Percentiles rank a stretch among this genome's conserved stretches.
These are phyloP conservation scores for Boloria euphrosyne DNA, from an alignment of 2,888 invertebrate genomes.

Conservation along the genomic window DNA sequence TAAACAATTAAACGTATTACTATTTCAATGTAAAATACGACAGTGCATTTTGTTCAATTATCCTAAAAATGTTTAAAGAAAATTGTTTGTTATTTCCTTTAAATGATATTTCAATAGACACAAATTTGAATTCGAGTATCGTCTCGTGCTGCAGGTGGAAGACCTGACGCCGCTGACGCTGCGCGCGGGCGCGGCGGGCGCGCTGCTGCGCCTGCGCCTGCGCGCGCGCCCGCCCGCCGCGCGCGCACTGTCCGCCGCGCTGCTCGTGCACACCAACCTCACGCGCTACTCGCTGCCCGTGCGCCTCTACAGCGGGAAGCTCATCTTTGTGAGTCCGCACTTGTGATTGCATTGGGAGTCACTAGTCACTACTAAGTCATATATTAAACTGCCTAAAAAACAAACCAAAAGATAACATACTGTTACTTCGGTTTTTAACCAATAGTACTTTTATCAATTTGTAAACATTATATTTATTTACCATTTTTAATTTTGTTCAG, in stretches of 20 bases:
- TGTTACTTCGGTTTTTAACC: too few relatives aligned
- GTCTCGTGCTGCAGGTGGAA: slow-evolving; percentile 51
- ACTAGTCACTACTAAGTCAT: slow-evolving; percentile 7
- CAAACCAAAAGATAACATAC: not conserved
- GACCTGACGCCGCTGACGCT: slow-evolving; percentile 46
- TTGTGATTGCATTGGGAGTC: too few relatives aligned
- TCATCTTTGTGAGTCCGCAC: slow-evolving; percentile 61
- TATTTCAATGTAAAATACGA: not conserved
- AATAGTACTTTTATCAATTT: too few relatives aligned
- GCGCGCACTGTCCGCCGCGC: slow-evolving; percentile 37
- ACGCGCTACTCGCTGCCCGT: slow-evolving; percentile 72
- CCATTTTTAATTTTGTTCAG: too few relatives aligned
- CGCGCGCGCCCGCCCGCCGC: slow-evolving; percentile 26
- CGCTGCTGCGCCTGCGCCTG: slow-evolving; percentile 41
- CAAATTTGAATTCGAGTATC: not conserved
- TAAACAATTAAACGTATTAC: too few relatives aligned
- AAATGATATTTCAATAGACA: too few relatives aligned
- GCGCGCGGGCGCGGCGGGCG: slow-evolving; percentile 42
- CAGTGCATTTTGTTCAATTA: not conserved
- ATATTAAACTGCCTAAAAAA: not conserved
- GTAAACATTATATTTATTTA: too few relatives aligned
- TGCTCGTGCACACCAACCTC: slow-evolving; percentile 76
- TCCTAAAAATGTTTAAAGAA: too few relatives aligned
- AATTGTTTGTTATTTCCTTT: too few relatives aligned
- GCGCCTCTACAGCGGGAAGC: slow-evolving; percentile 67